Evolutionary conservation across 1,140 invertebrate genomes (phyloP).

Genomic region (Meloidogyne floridensis): DNA sequence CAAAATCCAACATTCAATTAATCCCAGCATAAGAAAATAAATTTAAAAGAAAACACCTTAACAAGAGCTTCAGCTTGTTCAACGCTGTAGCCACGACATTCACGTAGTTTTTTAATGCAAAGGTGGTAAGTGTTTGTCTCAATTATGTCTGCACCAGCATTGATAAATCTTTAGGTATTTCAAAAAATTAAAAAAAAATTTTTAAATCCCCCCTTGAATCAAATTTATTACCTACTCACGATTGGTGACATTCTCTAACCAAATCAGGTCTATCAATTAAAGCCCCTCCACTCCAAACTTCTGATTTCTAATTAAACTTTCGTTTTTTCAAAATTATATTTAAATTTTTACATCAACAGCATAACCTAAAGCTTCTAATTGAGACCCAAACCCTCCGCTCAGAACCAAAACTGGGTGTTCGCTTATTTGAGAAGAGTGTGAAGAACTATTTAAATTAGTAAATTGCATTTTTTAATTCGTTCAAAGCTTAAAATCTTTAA

Average conservation of each 20-base stretch:
- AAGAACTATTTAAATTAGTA: neutral
- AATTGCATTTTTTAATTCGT: neutral
- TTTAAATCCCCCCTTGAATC: too few relatives aligned
- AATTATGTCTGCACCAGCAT: conserved; percentile 81
- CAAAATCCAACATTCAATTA: too few relatives aligned
- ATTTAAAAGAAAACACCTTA: conserved; percentile 64
- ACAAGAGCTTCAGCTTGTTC: conserved; percentile 69
- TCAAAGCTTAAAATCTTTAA: too few relatives aligned
- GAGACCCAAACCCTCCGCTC: conserved; percentile 33
- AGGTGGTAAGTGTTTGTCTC: conserved; percentile 87
- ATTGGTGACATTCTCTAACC: conserved; percentile 21
- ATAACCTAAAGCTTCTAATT: conserved; percentile 38
- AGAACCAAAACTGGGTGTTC: conserved; percentile 16
- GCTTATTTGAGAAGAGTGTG: neutral
- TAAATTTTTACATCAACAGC: conserved; percentile 32
- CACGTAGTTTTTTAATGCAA: conserved; percentile 76
- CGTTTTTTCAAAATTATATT: neutral
- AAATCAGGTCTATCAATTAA: conserved; percentile 37
- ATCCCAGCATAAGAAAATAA: too few relatives aligned
- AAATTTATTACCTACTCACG: too few relatives aligned
- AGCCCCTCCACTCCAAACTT: conserved; percentile 41
- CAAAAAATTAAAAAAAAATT: neutral
- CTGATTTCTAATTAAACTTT: conserved; percentile 23
- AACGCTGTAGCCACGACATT: conserved; percentile 68
- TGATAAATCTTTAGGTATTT: conserved; percentile 54